Percentiles rank a stretch among this genome's conserved stretches.
Evolutionary conservation across 2,797 vertebrate species (phyloP).

Genomic region (Pteronotus mesoamericanus): DNA sequence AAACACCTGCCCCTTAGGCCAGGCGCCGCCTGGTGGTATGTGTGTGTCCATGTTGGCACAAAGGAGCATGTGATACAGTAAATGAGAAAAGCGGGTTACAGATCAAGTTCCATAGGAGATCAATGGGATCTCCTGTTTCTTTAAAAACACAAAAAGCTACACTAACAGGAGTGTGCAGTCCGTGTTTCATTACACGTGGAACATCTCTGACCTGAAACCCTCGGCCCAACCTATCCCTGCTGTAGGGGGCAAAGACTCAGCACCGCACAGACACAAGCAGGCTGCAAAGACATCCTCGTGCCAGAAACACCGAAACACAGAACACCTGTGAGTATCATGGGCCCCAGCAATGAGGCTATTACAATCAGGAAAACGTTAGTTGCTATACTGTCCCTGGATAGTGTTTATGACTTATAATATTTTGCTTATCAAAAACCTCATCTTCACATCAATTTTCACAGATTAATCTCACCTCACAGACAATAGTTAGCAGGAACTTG

Average conservation of each 20-base stretch:
- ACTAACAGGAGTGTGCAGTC: neutral
- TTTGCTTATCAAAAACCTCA: neutral
- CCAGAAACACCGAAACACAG: neutral
- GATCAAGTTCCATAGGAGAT: neutral
- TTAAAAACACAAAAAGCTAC: neutral
- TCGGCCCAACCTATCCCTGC: rapidly evolving
- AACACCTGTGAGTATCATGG: neutral
- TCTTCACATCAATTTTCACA: neutral
- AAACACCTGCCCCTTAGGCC: neutral
- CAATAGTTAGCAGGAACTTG: neutral
- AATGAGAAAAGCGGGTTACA: neutral
- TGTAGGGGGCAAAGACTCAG: neutral
- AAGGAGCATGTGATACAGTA: rapidly evolving
- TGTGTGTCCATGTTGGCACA: neutral
- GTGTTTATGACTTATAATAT: neutral
- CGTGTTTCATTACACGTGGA: rapidly evolving
- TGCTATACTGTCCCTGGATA: neutral
- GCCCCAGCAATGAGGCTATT: neutral
- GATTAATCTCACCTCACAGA: neutral
- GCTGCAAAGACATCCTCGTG: too few species aligned
- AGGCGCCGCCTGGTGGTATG: rapidly evolving
- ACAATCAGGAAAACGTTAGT: neutral
- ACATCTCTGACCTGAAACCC: rapidly evolving
- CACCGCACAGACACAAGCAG: neutral
- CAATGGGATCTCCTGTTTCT: neutral